These are phyloP conservation scores for Caenorhabditis japonica DNA, from an alignment of 2,888 invertebrate genomes.

Conservation along the genomic window DNA sequence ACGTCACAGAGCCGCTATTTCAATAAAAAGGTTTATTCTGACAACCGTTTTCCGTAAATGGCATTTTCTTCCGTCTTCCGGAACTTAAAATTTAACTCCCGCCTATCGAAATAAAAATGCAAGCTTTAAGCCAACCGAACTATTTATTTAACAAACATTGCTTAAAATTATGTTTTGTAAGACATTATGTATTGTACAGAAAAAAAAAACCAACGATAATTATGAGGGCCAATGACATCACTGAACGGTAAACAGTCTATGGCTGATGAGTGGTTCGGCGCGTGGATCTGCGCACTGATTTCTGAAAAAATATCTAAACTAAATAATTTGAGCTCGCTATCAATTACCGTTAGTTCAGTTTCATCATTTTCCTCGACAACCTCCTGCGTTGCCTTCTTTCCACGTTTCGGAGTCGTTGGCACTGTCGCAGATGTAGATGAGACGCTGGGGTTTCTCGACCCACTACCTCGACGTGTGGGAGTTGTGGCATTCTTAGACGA, in stretches of 20 bases:
- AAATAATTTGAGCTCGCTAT: not conserved
- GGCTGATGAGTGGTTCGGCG: slow-evolving; percentile 16
- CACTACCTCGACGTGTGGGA: slow-evolving; percentile 14
- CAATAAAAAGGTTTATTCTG: too few relatives aligned
- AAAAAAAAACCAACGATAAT: not conserved
- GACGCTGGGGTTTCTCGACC: slow-evolving; percentile 22
- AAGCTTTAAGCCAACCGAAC: slow-evolving; percentile 1
- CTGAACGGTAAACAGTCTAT: not conserved
- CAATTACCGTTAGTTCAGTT: slow-evolving; percentile 1
- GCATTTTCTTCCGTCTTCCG: too few relatives aligned
- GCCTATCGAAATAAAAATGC: too few relatives aligned
- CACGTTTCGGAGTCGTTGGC: slow-evolving; percentile 14
- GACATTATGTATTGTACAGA: too few relatives aligned
- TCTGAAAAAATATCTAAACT: not conserved
- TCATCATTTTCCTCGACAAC: slow-evolving; percentile 15
- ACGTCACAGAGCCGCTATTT: too few relatives aligned
- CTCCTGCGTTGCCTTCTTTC: slow-evolving; percentile 2
- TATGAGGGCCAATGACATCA: not conserved
- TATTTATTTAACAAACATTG: slow-evolving; percentile 8
- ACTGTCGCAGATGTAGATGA: slow-evolving; percentile 7
- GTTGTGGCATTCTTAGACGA: slow-evolving; percentile 1
- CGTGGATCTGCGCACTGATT: slow-evolving; percentile 12
- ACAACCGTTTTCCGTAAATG: too few relatives aligned
- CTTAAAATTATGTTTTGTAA: not conserved
- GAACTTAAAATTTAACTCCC: too few relatives aligned